Conservation (phyloP, 2,888 invertebrate genomes). For the Eupithecia exiguata region DNA sequence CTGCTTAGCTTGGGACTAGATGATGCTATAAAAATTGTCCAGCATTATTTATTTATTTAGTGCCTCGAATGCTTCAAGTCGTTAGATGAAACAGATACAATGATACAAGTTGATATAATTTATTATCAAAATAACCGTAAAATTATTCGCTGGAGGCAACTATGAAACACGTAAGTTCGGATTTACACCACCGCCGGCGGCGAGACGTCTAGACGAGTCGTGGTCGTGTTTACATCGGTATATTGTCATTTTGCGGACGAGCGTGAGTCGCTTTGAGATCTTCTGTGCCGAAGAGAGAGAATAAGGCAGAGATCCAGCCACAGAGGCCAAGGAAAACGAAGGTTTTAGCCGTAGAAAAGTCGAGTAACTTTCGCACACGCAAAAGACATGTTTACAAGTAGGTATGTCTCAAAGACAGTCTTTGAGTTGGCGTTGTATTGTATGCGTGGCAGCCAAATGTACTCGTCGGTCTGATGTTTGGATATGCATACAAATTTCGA, state of each 20-base stretch:
- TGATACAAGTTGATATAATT: not conserved
- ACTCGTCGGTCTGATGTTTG: too few species aligned
- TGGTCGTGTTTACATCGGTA: slow-evolving; percentile 62
- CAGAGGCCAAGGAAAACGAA: not conserved
- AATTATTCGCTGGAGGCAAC: slow-evolving; percentile 17
- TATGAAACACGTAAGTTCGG: slow-evolving; percentile 26
- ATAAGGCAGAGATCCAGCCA: not conserved
- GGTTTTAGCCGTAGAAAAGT: not conserved
- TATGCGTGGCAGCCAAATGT: not conserved
- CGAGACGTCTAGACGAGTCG: slow-evolving; percentile 61
- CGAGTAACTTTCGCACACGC: not conserved
- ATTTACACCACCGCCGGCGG: slow-evolving; percentile 35
- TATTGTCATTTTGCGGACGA: slow-evolving; percentile 53
- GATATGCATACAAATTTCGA: not conserved
- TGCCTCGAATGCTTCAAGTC: not conserved
- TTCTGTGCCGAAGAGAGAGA: slow-evolving; percentile 23
- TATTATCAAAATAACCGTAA: slow-evolving; percentile 10
- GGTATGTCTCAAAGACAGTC: not conserved
- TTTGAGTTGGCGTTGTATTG: not conserved
- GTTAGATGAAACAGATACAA: not conserved
- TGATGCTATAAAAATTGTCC: too few species aligned
- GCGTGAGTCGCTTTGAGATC: slow-evolving; percentile 23
- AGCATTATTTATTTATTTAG: too few species aligned
- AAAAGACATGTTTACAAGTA: not conserved
- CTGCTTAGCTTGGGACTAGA: too few species aligned